Percentiles rank a stretch among this genome's conserved stretches.
Conservation (phyloP, 2,113 vertebrate species). For the Cyprinodon variegatus region DNA sequence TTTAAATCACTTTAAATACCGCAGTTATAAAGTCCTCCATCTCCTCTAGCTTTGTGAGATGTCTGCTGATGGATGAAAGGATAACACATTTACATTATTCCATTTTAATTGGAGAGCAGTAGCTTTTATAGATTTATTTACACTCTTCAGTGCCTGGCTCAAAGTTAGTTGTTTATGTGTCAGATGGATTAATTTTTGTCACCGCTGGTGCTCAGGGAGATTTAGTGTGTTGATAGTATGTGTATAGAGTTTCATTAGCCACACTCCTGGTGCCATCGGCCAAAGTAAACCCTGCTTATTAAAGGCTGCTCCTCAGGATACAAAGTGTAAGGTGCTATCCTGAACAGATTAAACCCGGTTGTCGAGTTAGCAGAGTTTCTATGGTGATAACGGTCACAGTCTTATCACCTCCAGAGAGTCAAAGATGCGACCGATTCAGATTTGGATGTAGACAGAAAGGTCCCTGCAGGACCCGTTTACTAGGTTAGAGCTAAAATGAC, state of each 20-base stretch:
- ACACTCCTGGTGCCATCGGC: slow-evolving; percentile 29
- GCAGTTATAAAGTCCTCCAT: background rate
- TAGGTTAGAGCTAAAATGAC: slow-evolving; percentile 13
- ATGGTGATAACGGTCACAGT: slow-evolving; percentile 41
- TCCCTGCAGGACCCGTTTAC: background rate
- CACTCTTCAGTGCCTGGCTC: slow-evolving; percentile 4
- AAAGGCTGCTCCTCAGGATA: slow-evolving; percentile 30
- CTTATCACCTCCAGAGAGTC: slow-evolving; percentile 36
- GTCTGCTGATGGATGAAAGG: slow-evolving; percentile 5
- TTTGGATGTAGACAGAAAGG: slow-evolving; percentile 19
- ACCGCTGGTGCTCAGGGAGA: slow-evolving; percentile 27
- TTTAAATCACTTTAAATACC: too few species aligned
- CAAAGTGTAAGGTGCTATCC: slow-evolving; percentile 11
- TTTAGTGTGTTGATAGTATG: slow-evolving; percentile 31
- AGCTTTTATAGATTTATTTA: slow-evolving; percentile 11
- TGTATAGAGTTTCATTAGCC: slow-evolving; percentile 30
- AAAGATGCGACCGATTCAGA: slow-evolving; percentile 22
- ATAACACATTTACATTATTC: slow-evolving; percentile 8
- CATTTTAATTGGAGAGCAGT: slow-evolving; percentile 12
- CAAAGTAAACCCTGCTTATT: slow-evolving; percentile 14
- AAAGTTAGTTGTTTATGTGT: slow-evolving; percentile 20
- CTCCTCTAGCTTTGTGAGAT: background rate
- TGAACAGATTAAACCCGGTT: slow-evolving; percentile 55
- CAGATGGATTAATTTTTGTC: slow-evolving; percentile 15
- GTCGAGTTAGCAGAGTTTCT: slow-evolving; percentile 56